Conservation (phyloP, 2,113 vertebrate species). For the Anhinga anhinga region DNA sequence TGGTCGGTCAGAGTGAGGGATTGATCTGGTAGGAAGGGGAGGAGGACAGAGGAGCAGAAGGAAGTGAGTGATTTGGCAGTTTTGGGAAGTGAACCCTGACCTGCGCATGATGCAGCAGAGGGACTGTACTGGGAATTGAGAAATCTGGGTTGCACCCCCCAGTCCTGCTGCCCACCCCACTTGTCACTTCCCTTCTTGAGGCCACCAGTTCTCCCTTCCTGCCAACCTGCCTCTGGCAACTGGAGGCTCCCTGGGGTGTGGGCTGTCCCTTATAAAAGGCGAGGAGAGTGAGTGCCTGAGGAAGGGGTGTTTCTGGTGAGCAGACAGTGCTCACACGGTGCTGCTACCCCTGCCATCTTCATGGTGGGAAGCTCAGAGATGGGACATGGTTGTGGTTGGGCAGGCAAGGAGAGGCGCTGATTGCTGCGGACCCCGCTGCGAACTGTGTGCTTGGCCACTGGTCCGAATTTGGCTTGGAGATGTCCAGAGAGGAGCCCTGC, state of each 20-base stretch:
- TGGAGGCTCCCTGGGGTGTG: not conserved
- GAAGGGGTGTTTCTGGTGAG: not conserved
- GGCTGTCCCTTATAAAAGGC: not conserved
- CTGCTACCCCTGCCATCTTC: not conserved
- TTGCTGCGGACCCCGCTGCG: not conserved
- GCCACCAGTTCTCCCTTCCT: not conserved
- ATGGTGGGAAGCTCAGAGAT: not conserved
- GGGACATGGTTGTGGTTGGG: not conserved
- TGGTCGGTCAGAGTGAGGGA: not conserved
- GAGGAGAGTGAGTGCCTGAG: not conserved
- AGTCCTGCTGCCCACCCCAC: not conserved
- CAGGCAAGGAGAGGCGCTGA: not conserved
- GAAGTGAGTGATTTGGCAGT: slow-evolving; percentile 2
- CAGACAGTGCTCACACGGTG: accelerated
- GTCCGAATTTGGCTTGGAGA: accelerated
- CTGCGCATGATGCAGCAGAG: accelerated
- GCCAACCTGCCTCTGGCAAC: not conserved
- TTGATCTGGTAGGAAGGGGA: not conserved
- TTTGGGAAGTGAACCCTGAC: slow-evolving; percentile 35
- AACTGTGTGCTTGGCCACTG: accelerated
- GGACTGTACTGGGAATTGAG: not conserved
- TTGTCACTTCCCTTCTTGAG: not conserved
- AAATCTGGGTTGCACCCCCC: not conserved
- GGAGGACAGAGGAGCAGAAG: not conserved
- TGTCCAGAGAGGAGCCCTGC: not conserved